Percentiles rank a stretch among this genome's conserved stretches.
phyloP scores from a whole-genome alignment of 2,797 vertebrate species.

The Poecile montanus region DNA sequence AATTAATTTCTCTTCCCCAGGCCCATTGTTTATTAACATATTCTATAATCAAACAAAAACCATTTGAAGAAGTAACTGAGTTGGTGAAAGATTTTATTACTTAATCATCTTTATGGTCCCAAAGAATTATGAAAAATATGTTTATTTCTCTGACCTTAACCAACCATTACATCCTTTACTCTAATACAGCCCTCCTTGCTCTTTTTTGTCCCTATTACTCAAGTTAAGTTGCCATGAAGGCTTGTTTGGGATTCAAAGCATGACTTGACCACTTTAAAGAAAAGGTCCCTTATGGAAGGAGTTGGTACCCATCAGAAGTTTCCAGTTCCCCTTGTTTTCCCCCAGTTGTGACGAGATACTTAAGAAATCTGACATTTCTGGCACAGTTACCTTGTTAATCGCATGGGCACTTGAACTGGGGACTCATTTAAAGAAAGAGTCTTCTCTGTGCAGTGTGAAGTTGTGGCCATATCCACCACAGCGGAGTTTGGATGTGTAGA shows the following conservation, averaged over 20 bases:
- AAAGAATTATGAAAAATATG: not conserved
- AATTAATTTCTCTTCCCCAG: not conserved
- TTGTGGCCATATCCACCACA: rapidly evolving
- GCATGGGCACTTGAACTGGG: not conserved
- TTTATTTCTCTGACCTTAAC: not conserved
- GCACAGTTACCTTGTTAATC: not conserved
- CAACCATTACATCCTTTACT: not conserved
- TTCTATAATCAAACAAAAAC: not conserved
- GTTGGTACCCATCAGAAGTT: not conserved
- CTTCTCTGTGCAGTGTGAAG: not conserved
- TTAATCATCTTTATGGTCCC: not conserved
- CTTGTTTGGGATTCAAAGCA: not conserved
- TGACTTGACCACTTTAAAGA: not conserved
- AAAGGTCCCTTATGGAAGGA: not conserved
- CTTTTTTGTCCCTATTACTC: not conserved
- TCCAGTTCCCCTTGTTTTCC: not conserved
- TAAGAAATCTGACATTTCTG: not conserved
- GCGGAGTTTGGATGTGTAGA: not conserved
- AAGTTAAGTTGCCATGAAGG: not conserved
- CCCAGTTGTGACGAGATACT: not conserved
- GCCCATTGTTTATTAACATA: not conserved
- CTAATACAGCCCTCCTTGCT: not conserved
- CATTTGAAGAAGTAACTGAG: not conserved
- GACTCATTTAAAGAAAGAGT: not conserved
- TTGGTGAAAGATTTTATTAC: not conserved